Percentiles rank a stretch among this genome's conserved stretches.
Evolutionary conservation across 2,888 invertebrate genomes (phyloP).

Genomic region (Mesochorus sp.): DNA sequence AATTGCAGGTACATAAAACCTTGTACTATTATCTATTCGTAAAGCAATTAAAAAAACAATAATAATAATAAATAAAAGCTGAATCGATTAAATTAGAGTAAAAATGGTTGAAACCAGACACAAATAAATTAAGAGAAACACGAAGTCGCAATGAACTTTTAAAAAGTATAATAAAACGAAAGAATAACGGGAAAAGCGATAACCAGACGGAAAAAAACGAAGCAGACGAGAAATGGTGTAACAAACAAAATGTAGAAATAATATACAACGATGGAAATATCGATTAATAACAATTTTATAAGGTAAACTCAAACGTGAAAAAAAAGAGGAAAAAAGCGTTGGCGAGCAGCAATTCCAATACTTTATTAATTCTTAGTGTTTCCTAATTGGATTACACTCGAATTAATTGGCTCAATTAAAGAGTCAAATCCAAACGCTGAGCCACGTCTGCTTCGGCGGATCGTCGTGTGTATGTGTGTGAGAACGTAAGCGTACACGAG

Average conservation of each 20-base stretch:
- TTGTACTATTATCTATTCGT: too few species aligned
- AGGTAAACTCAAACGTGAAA: neutral
- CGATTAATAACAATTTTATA: neutral
- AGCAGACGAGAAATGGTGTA: neutral
- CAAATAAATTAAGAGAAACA: too few species aligned
- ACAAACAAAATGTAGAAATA: neutral
- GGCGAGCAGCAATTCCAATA: neutral
- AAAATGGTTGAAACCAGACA: too few species aligned
- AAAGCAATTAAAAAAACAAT: too few species aligned
- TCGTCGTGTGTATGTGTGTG: too few species aligned
- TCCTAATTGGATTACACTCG: neutral
- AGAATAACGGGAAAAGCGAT: too few species aligned
- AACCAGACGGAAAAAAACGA: neutral
- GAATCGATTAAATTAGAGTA: too few species aligned
- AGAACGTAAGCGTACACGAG: too few species aligned
- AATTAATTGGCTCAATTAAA: neutral
- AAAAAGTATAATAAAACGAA: too few species aligned
- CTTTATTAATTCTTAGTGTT: slow-evolving; percentile 60
- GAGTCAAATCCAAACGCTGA: neutral
- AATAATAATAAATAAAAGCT: too few species aligned
- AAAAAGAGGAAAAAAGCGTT: neutral
- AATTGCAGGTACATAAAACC: neutral
- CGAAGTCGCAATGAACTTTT: too few species aligned
- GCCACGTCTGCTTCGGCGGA: too few species aligned
- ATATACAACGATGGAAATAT: neutral